Conservation (phyloP, 2,888 invertebrate genomes). For the Pinctada fucata region DNA sequence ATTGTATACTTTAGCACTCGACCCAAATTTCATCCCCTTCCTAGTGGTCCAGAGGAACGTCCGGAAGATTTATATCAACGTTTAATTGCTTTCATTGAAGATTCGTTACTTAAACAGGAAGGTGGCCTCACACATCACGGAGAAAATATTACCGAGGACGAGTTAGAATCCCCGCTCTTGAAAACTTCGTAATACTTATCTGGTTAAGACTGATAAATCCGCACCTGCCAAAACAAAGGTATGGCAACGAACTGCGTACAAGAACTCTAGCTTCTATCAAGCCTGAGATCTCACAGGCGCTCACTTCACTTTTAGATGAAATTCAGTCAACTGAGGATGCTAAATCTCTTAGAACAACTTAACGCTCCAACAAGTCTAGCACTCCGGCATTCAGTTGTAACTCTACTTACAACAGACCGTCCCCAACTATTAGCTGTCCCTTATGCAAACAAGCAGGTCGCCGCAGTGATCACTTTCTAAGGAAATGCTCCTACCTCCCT, state of each 20-base stretch:
- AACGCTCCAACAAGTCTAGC: background rate
- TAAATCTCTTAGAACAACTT: conserved; percentile 22
- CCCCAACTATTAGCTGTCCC: background rate
- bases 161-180: too few relatives aligned
- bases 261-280: conserved; percentile 38
- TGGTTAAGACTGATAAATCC: too few relatives aligned
- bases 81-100: conserved; percentile 43
- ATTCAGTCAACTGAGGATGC: conserved; percentile 29
- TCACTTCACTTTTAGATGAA: conserved; percentile 41
- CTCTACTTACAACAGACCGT: too few relatives aligned
- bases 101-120: conserved; percentile 39
- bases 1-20: conserved; percentile 41
- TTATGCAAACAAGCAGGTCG: conserved; percentile 19
- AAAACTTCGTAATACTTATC: too few relatives aligned
- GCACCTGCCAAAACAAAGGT: too few relatives aligned
- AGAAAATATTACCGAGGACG: background rate
- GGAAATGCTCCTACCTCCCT: conserved; percentile 41
- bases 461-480: conserved; percentile 38
- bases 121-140: conserved; percentile 34
- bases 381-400: too few relatives aligned
- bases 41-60: conserved; percentile 41
- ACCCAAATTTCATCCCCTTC: conserved; percentile 40
- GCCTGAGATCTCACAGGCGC: conserved; percentile 43
- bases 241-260: conserved; percentile 16
- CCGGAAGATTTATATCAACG: conserved; percentile 47